Conservation (phyloP, 2,888 invertebrate genomes). For the Ophraella communa region DNA sequence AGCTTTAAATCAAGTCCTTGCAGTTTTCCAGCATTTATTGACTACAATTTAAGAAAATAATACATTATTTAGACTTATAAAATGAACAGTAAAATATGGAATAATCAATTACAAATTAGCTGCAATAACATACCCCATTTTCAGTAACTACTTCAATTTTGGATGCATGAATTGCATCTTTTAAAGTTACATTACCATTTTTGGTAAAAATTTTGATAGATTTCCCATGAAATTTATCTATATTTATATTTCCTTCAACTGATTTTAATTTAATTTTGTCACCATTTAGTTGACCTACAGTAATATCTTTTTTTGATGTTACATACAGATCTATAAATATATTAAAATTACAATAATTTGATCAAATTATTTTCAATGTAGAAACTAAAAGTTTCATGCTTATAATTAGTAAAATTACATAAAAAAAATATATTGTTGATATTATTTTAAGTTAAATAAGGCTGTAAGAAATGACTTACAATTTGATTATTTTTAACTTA, state of each 20-base stretch:
- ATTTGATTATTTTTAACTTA: constrained; percentile 37
- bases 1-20: constrained; percentile 47
- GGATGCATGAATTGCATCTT: constrained; percentile 49
- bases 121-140: constrained; percentile 45
- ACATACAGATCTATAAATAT: constrained; percentile 49
- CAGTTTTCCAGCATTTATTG: constrained; percentile 49
- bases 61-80: neutral
- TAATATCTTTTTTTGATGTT: constrained; percentile 43
- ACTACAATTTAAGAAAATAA: constrained; percentile 41
- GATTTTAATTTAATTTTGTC: constrained; percentile 45
- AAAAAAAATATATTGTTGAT: too few species aligned
- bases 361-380: too few species aligned
- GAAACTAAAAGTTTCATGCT: too few species aligned
- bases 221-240: constrained; percentile 52
- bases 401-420: too few species aligned
- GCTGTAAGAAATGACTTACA: too few species aligned
- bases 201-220: constrained; percentile 44
- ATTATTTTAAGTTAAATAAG: too few species aligned
- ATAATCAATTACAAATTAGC: too few species aligned
- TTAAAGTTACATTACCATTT: constrained; percentile 49
- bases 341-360: constrained; percentile 6
- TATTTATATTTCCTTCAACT: constrained; percentile 44
- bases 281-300: constrained; percentile 44
- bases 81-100: too few species aligned
- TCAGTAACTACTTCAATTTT: constrained; percentile 43